A percentile compares a stretch with the other conserved stretches of the same genome.
These are phyloP conservation scores for Florisuga fusca DNA, from an alignment of 2,797 vertebrate species.

Conservation along the genomic window DNA sequence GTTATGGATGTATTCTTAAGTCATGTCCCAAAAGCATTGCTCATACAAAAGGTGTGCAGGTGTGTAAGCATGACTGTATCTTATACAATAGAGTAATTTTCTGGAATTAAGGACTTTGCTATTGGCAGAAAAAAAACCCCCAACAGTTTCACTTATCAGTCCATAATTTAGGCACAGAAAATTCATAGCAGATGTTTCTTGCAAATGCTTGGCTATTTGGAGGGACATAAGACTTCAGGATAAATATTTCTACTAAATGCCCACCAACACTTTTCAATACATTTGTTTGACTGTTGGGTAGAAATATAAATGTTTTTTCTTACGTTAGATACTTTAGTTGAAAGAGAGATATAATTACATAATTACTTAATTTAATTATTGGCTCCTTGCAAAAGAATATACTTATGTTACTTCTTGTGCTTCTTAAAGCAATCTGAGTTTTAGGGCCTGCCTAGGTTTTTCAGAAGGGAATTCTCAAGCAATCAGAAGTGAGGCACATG, in stretches of 20 bases:
- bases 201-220: background rate
- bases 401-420: background rate
- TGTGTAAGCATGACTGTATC: background rate
- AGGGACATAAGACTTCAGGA: background rate
- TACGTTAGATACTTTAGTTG: background rate
- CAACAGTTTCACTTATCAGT: background rate
- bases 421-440: background rate
- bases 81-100: slow-evolving; percentile 13
- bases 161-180: background rate
- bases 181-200: slow-evolving; percentile 18
- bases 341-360: background rate
- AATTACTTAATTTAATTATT: background rate
- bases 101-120: background rate
- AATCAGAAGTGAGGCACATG: background rate
- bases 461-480: background rate
- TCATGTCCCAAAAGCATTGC: background rate
- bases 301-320: background rate
- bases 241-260: background rate
- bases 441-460: background rate
- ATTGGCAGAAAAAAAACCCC: background rate
- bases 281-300: background rate
- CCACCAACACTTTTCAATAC: background rate
- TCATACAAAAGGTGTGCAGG: slow-evolving; percentile 3
- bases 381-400: background rate
- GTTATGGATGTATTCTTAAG: slow-evolving; percentile 2